Evolutionary conservation across 2,888 invertebrate species (phyloP).

Genomic region (Asteroscopus sphinx): DNA sequence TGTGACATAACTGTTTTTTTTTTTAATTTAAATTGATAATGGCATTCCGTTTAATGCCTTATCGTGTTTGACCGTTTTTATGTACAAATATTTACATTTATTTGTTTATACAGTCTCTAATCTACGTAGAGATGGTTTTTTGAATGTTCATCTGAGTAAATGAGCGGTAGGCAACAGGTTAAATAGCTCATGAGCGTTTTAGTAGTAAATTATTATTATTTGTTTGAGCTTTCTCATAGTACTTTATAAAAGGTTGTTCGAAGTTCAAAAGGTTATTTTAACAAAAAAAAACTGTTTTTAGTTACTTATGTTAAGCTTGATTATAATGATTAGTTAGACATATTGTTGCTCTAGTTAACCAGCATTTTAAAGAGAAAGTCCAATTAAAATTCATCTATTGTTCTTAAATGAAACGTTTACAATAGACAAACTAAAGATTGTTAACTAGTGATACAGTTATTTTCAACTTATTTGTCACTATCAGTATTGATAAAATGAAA

Average conservation of each 20-base stretch:
- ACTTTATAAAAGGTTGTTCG: slow-evolving; percentile 28
- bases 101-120: slow-evolving; percentile 36
- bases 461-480: neutral
- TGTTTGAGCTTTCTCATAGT: slow-evolving; percentile 41
- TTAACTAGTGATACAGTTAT: neutral
- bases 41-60: slow-evolving; percentile 34
- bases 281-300: slow-evolving; percentile 6
- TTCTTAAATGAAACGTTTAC: neutral
- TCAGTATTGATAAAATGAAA: too few relatives aligned
- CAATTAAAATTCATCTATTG: neutral
- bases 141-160: slow-evolving; percentile 33
- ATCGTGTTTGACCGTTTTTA: slow-evolving; percentile 23
- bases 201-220: slow-evolving; percentile 25
- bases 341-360: neutral
- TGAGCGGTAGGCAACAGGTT: slow-evolving; percentile 22
- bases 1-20: slow-evolving; percentile 22
- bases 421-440: slow-evolving; percentile 1
- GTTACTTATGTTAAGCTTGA: slow-evolving; percentile 2
- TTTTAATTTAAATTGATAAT: slow-evolving; percentile 40
- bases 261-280: slow-evolving; percentile 40
- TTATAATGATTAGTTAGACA: neutral
- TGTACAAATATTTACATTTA: slow-evolving; percentile 44
- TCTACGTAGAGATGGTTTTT: slow-evolving; percentile 36
- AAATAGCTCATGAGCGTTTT: slow-evolving; percentile 31
- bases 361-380: neutral